Evolutionary conservation across 2,888 invertebrate genomes (phyloP), one percentile per base, ranked within the genome.

Genomic region (Protodeltote pygarga): DNA sequence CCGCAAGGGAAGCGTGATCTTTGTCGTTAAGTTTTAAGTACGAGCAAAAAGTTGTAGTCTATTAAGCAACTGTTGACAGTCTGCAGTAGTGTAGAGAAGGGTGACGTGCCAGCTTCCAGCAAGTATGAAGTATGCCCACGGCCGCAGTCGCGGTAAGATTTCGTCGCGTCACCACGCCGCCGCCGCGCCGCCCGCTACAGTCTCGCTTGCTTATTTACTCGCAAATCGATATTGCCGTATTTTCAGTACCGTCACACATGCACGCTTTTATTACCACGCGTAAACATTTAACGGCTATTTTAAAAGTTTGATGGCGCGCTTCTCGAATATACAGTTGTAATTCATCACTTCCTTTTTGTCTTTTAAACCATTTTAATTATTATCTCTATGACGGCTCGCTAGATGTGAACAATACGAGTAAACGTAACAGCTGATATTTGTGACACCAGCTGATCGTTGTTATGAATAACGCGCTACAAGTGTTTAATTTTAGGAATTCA

Each of bases 121-220:
- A 72, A 76, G 71, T 73, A 73, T 72, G 74, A 72, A 76, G 71
- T 73, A 73, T 72, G 74, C 75, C 70, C 73, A 61, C 63, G 61
- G 64, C 79, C 78, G 80, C 89, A 90, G 90, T 89, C 83, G 85
- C 81, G 83, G 60, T 67, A 71, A 76, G 83, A 81, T 73, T 71
- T 71, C 85, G 86, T 57, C 81, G 83, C 77, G 85, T 76, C 78
- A 63, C 73, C 75, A 84, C 85, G 87, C 79, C 80, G 78, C 73
- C 78, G 62, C 73, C 75, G 84, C 85, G 87, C 79, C 80, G 78
- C 73, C 67, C 81, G 53, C 64, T 61, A 65, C 61, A 62, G 70
- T 59, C n/a, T n/a, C 47, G 55, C 67, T 60, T 62, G 68, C 67
- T 64, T 62, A 60, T 63, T 67, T 58, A 59, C 67, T 73, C 76